phyloP scores from a whole-genome alignment of 2,797 vertebrate genomes.

The Agapornis canus region DNA sequence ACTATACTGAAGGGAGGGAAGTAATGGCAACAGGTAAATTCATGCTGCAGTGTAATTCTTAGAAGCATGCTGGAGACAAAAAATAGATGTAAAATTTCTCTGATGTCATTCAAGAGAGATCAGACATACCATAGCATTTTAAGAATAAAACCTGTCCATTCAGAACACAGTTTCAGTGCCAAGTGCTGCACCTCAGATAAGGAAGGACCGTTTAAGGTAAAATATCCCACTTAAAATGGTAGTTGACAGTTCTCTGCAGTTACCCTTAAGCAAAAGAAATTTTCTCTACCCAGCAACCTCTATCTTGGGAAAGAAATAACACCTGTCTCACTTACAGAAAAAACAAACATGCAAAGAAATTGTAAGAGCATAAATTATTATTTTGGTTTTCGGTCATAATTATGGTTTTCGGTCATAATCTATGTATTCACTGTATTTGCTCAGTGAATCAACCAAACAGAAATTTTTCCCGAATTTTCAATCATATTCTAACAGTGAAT shows the following conservation, averaged over 20 bases:
- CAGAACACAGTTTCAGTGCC: background rate
- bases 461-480: background rate
- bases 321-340: background rate
- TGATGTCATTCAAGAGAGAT: background rate
- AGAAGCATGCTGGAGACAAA: background rate
- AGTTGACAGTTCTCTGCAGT: background rate
- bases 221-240: background rate
- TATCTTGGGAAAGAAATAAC: background rate
- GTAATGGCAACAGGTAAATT: background rate
- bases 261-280: background rate
- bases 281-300: background rate
- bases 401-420: background rate
- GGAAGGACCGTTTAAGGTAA: background rate
- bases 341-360: background rate
- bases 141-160: background rate
- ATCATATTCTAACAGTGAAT: background rate
- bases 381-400: background rate
- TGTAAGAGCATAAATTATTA: background rate
- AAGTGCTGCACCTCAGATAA: background rate
- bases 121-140: background rate
- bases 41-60: background rate
- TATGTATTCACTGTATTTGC: background rate
- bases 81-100: background rate
- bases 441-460: background rate
- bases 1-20: background rate